Evolutionary conservation across 2,888 invertebrate genomes (phyloP).

Genomic region (Pachymerium ferrugineum): DNA sequence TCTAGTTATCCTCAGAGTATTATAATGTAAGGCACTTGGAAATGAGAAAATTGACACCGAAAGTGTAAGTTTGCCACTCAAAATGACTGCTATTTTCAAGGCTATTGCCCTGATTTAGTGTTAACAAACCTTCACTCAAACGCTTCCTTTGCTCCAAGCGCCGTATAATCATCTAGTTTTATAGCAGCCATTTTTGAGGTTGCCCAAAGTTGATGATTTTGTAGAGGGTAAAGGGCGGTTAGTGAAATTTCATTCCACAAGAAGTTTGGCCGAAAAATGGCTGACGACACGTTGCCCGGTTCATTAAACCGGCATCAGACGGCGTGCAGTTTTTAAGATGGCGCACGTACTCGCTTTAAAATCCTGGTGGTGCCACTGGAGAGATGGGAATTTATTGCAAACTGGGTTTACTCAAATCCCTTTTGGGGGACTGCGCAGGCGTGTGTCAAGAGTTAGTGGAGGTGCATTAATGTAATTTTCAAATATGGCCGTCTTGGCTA

Average conservation of each 20-base stretch:
- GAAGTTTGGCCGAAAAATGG: not conserved
- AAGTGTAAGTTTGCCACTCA: too few relatives aligned
- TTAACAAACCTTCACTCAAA: not conserved
- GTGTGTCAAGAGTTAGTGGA: not conserved
- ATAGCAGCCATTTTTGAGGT: not conserved
- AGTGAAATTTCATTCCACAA: not conserved
- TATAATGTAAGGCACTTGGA: too few relatives aligned
- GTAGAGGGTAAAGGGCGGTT: not conserved
- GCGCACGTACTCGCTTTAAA: not conserved
- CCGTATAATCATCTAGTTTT: not conserved
- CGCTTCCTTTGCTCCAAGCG: not conserved
- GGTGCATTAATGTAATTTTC: not conserved
- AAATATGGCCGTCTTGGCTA: not conserved
- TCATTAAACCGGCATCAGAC: not conserved
- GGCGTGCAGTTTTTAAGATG: not conserved
- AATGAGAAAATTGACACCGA: too few relatives aligned
- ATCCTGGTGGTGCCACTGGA: not conserved
- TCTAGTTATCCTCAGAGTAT: too few relatives aligned
- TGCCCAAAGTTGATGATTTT: not conserved
- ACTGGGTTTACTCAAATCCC: not conserved
- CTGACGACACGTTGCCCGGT: not conserved
- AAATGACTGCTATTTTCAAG: too few relatives aligned
- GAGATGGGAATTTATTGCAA: not conserved
- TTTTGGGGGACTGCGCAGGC: not conserved
- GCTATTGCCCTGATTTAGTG: not conserved